Conservation (phyloP, 2,888 invertebrate species). For the Papilio gigon region DNA sequence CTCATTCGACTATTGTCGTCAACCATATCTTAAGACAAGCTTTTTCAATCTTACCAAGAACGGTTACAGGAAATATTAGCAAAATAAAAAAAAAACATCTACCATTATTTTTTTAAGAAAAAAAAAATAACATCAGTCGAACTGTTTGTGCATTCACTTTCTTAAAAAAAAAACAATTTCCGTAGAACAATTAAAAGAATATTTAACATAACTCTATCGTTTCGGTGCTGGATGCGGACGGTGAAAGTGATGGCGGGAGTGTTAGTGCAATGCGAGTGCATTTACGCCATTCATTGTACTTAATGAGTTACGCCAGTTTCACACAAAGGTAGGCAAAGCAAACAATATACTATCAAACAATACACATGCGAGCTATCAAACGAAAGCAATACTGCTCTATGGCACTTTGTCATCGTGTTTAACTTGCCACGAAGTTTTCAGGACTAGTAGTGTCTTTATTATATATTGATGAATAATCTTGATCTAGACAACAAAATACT, state of each 20-base stretch:
- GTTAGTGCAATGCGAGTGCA: constrained; percentile 35
- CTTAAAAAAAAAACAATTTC: background rate
- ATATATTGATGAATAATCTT: too few relatives aligned
- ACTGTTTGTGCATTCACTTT: background rate
- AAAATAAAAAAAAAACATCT: too few relatives aligned
- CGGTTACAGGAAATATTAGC: too few relatives aligned
- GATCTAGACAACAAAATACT: background rate
- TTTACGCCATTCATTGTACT: constrained; percentile 16
- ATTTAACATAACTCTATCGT: constrained; percentile 22
- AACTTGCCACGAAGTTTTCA: too few relatives aligned
- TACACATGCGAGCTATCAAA: background rate
- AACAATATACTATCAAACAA: too few relatives aligned
- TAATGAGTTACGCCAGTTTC: constrained; percentile 5
- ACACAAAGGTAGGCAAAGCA: background rate
- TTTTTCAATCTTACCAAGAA: too few relatives aligned
- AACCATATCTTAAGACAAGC: too few relatives aligned
- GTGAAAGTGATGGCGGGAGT: constrained; percentile 43
- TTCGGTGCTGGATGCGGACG: constrained; percentile 31
- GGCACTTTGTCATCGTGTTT: background rate
- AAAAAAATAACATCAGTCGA: background rate
- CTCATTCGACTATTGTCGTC: too few relatives aligned
- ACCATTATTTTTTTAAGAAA: too few relatives aligned
- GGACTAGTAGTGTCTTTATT: too few relatives aligned
- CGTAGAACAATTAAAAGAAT: constrained; percentile 11
- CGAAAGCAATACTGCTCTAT: background rate